Conservation (phyloP, 2,113 vertebrate species). For the Limanda limanda region DNA sequence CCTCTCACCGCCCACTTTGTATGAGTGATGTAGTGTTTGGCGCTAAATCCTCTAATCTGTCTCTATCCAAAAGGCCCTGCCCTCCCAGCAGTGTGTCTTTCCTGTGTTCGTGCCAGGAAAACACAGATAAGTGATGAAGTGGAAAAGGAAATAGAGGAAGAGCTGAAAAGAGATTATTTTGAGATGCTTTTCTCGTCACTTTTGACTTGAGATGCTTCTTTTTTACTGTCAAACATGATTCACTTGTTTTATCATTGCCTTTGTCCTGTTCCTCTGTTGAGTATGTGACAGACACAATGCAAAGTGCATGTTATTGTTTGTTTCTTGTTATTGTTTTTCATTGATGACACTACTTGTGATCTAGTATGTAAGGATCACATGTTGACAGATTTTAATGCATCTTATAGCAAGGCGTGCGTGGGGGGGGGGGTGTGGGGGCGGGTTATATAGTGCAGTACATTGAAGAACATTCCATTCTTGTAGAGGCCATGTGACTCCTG, state of each 20-base stretch:
- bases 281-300: not conserved
- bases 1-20: conserved; percentile 7
- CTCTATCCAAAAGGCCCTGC: conserved; percentile 30
- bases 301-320: not conserved
- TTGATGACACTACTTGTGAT: no score
- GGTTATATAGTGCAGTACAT: conserved; percentile 18
- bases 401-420: no score
- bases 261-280: not conserved
- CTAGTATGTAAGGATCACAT: no score
- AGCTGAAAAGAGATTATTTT: conserved; percentile 31
- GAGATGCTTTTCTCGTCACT: conserved; percentile 19
- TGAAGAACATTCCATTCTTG: conserved; percentile 54
- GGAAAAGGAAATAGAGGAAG: conserved; percentile 49
- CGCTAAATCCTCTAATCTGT: conserved; percentile 20
- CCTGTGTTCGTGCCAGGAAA: conserved; percentile 65
- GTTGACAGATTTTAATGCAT: no score
- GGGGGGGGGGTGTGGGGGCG: no score
- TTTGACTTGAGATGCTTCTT: not conserved
- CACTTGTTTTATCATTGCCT: conserved; percentile 5
- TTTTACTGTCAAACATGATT: not conserved
- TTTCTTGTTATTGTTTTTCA: not conserved
- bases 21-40: conserved; percentile 34
- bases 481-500: conserved; percentile 19
- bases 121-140: conserved; percentile 62
- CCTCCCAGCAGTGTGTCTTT: conserved; percentile 41